Conservation (phyloP, 2,797 vertebrate genomes). For the Varecia variegata region DNA sequence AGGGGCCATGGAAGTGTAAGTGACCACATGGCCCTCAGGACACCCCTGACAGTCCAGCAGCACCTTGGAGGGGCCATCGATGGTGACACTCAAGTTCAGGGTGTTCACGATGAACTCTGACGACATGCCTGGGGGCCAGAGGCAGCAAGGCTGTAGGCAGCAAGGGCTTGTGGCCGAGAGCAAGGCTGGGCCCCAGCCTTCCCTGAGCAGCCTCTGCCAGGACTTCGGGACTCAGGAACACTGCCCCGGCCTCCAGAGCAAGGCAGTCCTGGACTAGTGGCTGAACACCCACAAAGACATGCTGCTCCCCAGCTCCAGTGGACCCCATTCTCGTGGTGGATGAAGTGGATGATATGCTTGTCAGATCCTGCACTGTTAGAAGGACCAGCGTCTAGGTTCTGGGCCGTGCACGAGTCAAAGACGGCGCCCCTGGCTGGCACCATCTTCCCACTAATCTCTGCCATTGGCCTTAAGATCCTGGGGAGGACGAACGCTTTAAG, state of each 20-base stretch:
- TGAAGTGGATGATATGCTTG: no score
- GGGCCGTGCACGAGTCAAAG: background rate
- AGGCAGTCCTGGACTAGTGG: background rate
- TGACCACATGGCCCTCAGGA: constrained; percentile 93
- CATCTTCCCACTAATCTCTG: background rate
- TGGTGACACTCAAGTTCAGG: constrained; percentile 87
- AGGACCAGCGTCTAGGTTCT: background rate
- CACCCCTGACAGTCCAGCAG: constrained; percentile 96
- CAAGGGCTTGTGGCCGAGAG: background rate
- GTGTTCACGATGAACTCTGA: constrained; percentile 87
- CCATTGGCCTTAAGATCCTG: background rate
- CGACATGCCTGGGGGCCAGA: constrained; percentile 85
- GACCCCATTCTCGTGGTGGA: no score
- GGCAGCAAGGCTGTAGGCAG: background rate
- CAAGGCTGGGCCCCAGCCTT: background rate
- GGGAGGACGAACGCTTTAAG: background rate
- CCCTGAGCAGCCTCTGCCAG: background rate
- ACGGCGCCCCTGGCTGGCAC: background rate
- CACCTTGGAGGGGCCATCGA: constrained; percentile 97
- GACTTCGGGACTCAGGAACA: background rate
- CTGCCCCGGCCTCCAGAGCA: background rate
- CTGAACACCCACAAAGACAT: background rate
- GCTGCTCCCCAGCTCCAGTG: background rate
- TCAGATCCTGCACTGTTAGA: background rate
- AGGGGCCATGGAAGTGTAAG: constrained; percentile 96